Base-by-base conservation (phyloP, 2,888 invertebrate species). In the Lepidocyrtinus sp. region DNA sequence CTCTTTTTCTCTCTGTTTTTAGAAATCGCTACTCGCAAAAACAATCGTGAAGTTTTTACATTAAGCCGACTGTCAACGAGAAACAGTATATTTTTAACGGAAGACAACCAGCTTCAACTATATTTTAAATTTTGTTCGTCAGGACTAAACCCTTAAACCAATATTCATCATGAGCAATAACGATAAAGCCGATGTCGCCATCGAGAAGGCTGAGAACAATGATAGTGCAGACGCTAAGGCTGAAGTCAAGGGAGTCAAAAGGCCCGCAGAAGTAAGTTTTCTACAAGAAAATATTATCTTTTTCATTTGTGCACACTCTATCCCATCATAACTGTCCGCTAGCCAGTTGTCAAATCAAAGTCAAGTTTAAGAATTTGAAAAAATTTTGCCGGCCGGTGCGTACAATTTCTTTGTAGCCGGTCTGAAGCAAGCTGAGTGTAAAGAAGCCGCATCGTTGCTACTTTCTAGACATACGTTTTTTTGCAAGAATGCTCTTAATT, bases 191-290 rank as follows among this genome's bases (percentile, higher is more conserved):
- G 94, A 95, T 91, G 94, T 94, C 90, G 94, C 94, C 88, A 94
- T 94, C 87, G 94, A 94, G 91, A 94, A 94, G 92, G 87, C 85
- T 64, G 94, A 94, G 89, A 91, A 91, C 90, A 89, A 88, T 87
- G 94, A 94, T 88, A 94, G 94, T 91, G 91, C 91, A 89, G 94
- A 94, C 89, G 92, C 93, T 77, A 94, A 94, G 91, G 93, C 93
- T 90, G 94, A 94, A 89, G 91, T 94, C 89, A 95, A 95, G 91
- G 95, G 94, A 90, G 93, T 94, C 89, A 95, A 95, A 91, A 93
- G 95, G 91, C 93, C 94, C 91, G 94, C 94, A 88, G 95, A 95
- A 93, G 95, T 95, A 90, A 93, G 94, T 92, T 88, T 70, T 62
- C 46, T 55, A 17, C 46, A n/a, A 61, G 9, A 50, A 50, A 26